Percentiles rank a stretch among this genome's conserved stretches.
Conservation (phyloP, 2,797 vertebrate genomes). For the Xiphophorus birchmanni region DNA sequence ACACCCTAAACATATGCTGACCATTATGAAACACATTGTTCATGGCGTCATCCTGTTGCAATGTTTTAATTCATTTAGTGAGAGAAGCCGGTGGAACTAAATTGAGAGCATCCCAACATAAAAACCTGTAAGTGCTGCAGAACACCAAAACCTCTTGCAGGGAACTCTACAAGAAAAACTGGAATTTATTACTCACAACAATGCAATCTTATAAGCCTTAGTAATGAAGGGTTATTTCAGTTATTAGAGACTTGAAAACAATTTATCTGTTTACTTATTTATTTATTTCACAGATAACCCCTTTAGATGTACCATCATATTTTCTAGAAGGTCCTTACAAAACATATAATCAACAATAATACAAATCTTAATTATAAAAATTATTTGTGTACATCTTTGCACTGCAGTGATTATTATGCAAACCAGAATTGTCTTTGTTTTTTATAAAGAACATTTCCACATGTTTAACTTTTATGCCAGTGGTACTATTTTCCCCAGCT, state of each 20-base stretch:
- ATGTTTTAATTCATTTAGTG: background rate
- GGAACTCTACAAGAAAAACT: background rate
- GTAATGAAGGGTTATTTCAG: background rate
- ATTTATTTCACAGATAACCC: too few relatives aligned
- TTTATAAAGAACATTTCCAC: constrained; percentile 64
- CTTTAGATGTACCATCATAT: too few relatives aligned
- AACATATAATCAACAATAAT: too few relatives aligned
- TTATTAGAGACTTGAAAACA: background rate
- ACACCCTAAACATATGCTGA: background rate
- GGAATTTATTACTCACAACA: background rate
- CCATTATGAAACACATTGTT: background rate
- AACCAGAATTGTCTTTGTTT: constrained; percentile 68
- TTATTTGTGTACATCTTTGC: background rate
- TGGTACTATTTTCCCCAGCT: constrained; percentile 65
- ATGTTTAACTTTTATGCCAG: constrained; percentile 74
- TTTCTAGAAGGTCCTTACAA: too few relatives aligned
- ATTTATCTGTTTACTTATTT: too few relatives aligned
- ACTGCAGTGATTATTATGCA: constrained; percentile 54
- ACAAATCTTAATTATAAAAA: background rate
- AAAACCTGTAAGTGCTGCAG: background rate
- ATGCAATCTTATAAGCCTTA: background rate
- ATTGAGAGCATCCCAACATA: background rate
- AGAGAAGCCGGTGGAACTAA: background rate
- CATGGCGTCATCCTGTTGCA: background rate
- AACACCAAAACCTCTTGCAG: background rate